Evolutionary conservation across 1,140 invertebrate genomes (phyloP), one percentile per base, ranked within the genome.

Genomic region (Episyrphus balteatus): DNA sequence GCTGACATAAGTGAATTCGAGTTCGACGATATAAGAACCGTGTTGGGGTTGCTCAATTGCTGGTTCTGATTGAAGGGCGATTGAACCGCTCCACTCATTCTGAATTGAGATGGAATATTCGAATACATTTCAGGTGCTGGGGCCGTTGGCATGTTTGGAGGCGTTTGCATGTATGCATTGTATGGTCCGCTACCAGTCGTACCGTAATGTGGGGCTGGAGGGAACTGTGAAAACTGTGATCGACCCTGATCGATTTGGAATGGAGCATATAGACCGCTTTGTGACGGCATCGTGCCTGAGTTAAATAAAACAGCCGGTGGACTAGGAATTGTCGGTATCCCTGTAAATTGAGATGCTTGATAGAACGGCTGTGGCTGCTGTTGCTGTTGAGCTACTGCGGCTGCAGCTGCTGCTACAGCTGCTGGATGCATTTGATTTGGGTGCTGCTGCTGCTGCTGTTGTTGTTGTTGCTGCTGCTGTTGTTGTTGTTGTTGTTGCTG

Each of bases 1-100:
- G 88, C 85, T 1, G 88, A 91, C 87, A 92, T 92, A 40, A 92
- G 73, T 17, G 88, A 89, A 68, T 88, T 89, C 53, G 62, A 68
- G 52, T 58, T 84, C 21, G 88, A 90, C 42, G 87, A 89, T 48
- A 92, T 92, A 50, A 94, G 78, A 46, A 91, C 86, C 21, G 88
- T 88, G 57, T 83, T 92, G 19, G 88, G 87, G 71, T 86, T 89
- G 59, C 79, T 87, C 51, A 81, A 77, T 46, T 87, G 75, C 58
- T 88, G 86, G 79, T 52, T 82, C 83, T 64, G 88, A n/a, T 58
- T 58, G 13, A 65, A 65, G 13, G 62, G 62, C 82, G 73, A 80
- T 54, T 71, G 79, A 48, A 68, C 77, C 55, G 68, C 80, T 52
- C 71, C 80, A 70, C 55, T 79, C 69, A 87, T 75, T 46, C 84